Evolutionary conservation across 2,113 vertebrate genomes (phyloP), one percentile per base, ranked within the genome.

Genomic region (Pseudorasbora parva): DNA sequence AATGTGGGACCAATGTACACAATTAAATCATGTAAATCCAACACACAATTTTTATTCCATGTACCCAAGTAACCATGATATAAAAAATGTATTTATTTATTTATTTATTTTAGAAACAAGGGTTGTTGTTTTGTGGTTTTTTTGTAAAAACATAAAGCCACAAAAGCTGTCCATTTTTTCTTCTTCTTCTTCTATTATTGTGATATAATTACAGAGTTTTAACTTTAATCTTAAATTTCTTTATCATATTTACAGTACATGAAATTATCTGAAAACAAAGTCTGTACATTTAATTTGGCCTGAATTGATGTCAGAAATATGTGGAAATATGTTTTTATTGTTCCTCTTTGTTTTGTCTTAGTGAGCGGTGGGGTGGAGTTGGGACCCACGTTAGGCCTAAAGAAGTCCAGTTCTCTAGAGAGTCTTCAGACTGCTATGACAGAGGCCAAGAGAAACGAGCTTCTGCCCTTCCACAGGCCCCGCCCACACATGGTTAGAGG

Each of bases 341-440:
- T 25, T 9, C 27, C 21, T 6, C 75, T 41, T 49, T 88, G 88
- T 91, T 14, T 74, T 57, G 2, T 90, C 72, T 81, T 83, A 82
- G 91, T 95, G 93, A 64, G 51, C 90, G 81, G 89, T 89, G 82
- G 87, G 62, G 94, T 91, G 45, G 97, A 97, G 87, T 95, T 98
- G 0, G 98, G 98, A 23, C 98, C 98, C 27, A 97, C 95, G 21
- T 92, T 99, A 62, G 98, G 98, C n/a, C 79, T 99, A 87, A 98
- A 99, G 88, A 99, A 98, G 92, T 99, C 98, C 87, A 99, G 97
- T 54, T 99, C 98, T 1, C 88, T 99, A 86, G 98, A 99, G 93
- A 99, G 97, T 88, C 94, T 99, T 30, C 98, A 99, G 93, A 99
- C 98, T 0, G 98, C 97, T 1, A 95, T 99, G 84, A 96, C 96